Conservation (phyloP, 2,888 invertebrate genomes). For the Cepaea hortensis region DNA sequence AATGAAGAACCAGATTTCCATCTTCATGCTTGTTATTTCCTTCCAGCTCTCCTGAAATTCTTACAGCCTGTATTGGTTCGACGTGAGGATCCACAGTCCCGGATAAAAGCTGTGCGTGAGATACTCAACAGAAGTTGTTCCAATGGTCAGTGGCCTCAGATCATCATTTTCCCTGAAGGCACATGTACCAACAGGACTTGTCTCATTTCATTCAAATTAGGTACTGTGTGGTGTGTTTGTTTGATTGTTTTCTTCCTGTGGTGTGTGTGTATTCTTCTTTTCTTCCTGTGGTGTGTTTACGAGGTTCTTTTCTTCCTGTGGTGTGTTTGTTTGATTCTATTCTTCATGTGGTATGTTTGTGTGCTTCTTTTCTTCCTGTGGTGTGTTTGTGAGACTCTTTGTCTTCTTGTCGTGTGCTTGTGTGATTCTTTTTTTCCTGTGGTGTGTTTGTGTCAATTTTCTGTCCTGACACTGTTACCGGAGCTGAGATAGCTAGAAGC, state of each 20-base stretch:
- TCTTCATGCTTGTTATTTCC: neutral
- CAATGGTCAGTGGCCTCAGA: conserved; percentile 89
- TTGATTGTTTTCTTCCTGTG: neutral
- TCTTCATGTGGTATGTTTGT: too few species aligned
- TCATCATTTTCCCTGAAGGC: conserved; percentile 96
- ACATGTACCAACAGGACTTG: conserved; percentile 96
- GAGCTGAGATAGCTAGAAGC: too few species aligned
- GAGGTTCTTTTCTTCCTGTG: too few species aligned
- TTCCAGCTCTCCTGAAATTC: conserved; percentile 89
- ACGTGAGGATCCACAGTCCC: conserved; percentile 93
- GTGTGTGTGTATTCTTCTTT: neutral
- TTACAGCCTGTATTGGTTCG: conserved; percentile 96
- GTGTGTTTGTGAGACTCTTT: too few species aligned
- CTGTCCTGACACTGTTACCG: too few species aligned
- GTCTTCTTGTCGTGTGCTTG: too few species aligned
- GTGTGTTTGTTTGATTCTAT: too few species aligned
- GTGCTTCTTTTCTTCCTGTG: too few species aligned
- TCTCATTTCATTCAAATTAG: conserved; percentile 79
- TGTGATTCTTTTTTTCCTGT: too few species aligned
- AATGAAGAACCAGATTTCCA: neutral
- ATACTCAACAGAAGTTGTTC: conserved; percentile 90
- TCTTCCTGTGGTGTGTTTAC: too few species aligned
- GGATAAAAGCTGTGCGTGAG: conserved; percentile 91
- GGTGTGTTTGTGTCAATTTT: too few species aligned
- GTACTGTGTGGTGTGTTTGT: conserved; percentile 55